These are phyloP conservation scores for Emydoidea blandingii DNA, from an alignment of 2,797 vertebrate genomes.

Conservation along the genomic window DNA sequence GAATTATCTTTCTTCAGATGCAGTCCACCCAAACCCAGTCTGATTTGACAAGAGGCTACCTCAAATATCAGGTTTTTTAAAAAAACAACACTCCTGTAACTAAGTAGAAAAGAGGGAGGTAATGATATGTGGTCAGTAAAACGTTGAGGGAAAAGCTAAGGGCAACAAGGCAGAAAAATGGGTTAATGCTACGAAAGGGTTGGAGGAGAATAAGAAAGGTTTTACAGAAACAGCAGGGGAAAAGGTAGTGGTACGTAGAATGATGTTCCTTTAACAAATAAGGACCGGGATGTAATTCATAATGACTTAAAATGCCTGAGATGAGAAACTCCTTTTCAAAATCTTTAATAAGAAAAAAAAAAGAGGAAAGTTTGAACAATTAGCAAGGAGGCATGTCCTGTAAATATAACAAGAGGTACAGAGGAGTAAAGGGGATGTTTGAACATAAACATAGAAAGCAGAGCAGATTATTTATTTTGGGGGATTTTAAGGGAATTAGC, in stretches of 20 bases:
- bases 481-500: not conserved
- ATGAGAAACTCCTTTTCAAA: not conserved
- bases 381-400: not conserved
- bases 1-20: not conserved
- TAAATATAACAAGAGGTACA: not conserved
- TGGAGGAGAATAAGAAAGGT: not conserved
- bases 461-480: not conserved
- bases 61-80: not conserved
- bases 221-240: rapidly evolving
- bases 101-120: not conserved
- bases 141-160: not conserved
- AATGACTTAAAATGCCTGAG: not conserved
- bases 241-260: not conserved
- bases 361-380: not conserved
- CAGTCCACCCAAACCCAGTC: not conserved
- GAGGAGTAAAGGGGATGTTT: not conserved
- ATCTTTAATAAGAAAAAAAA: not conserved
- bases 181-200: not conserved
- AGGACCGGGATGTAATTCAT: rapidly evolving
- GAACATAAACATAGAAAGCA: not conserved
- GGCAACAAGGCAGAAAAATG: not conserved
- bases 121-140: not conserved
- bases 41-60: not conserved
- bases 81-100: not conserved
- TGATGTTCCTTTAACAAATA: not conserved